These are phyloP conservation scores for Pipistrellus kuhlii DNA, from an alignment of 2,797 vertebrate species.

Conservation along the genomic window DNA sequence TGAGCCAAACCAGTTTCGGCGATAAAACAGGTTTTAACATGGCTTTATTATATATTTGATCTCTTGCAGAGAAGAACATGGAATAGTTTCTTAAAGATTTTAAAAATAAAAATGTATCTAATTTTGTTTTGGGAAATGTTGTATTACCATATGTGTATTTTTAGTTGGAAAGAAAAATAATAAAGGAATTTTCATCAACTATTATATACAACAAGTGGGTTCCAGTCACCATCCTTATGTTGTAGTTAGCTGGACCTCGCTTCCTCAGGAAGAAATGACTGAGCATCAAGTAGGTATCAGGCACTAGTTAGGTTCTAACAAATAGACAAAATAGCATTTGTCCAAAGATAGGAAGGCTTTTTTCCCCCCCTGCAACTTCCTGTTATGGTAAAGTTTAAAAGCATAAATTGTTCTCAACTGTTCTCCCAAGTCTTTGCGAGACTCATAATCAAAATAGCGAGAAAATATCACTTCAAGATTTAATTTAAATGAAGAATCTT, in stretches of 20 bases:
- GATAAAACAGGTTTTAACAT: constrained; percentile 33
- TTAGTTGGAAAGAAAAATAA: neutral
- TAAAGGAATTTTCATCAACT: neutral
- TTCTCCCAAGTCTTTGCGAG: neutral
- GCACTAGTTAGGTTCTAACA: neutral
- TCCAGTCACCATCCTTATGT: neutral
- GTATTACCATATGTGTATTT: neutral
- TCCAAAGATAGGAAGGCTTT: neutral
- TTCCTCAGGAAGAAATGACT: neutral
- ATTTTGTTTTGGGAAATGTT: constrained; percentile 10
- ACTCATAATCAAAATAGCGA: neutral
- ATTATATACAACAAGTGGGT: neutral
- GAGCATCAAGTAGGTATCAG: neutral
- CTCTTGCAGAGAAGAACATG: constrained; percentile 10
- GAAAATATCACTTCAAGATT: neutral
- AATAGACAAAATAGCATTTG: neutral
- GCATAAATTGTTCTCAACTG: neutral
- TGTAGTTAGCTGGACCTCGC: neutral
- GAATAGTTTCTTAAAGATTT: constrained; percentile 15
- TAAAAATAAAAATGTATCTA: neutral
- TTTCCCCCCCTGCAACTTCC: neutral
- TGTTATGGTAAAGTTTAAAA: neutral
- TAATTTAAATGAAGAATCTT: neutral
- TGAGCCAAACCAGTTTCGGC: too few species aligned
- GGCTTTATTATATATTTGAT: constrained; percentile 63